Evolutionary conservation across 2,797 vertebrate species (phyloP).

Genomic region (Clarias pachynema): DNA sequence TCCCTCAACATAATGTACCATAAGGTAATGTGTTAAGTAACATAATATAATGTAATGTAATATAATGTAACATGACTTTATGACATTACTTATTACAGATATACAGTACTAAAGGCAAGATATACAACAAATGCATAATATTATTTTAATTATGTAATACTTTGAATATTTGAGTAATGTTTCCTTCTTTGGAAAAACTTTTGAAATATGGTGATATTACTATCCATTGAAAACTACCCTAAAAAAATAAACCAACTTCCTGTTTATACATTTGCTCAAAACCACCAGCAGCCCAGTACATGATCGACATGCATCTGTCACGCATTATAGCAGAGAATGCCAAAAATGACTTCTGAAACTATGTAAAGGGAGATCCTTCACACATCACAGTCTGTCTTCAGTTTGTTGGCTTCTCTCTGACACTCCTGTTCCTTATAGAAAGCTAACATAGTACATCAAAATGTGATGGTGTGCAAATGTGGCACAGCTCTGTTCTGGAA

Average conservation of each 20-base stretch:
- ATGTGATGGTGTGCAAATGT: slow-evolving; percentile 33
- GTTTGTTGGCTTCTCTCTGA: slow-evolving; percentile 32
- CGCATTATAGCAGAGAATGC: slow-evolving; percentile 77
- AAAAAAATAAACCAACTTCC: neutral
- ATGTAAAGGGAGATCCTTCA: slow-evolving; percentile 63
- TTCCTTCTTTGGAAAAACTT: neutral
- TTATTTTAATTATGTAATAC: neutral
- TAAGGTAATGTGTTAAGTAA: no score
- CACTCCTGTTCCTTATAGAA: slow-evolving; percentile 55
- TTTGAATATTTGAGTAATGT: neutral
- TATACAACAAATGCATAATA: neutral
- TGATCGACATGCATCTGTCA: slow-evolving; percentile 81
- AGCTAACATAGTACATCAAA: slow-evolving; percentile 35
- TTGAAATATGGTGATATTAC: neutral
- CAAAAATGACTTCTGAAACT: slow-evolving; percentile 73
- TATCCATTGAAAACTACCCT: neutral
- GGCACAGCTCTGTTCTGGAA: slow-evolving; percentile 70
- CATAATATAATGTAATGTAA: no score
- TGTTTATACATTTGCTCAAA: neutral
- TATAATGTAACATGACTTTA: no score
- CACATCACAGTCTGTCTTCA: slow-evolving; percentile 63
- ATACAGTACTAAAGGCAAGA: neutral
- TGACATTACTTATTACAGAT: neutral
- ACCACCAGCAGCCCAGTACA: slow-evolving; percentile 52
- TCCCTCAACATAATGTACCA: no score